phyloP scores from a whole-genome alignment of 2,113 vertebrate genomes.

The Anolis sagrei region DNA sequence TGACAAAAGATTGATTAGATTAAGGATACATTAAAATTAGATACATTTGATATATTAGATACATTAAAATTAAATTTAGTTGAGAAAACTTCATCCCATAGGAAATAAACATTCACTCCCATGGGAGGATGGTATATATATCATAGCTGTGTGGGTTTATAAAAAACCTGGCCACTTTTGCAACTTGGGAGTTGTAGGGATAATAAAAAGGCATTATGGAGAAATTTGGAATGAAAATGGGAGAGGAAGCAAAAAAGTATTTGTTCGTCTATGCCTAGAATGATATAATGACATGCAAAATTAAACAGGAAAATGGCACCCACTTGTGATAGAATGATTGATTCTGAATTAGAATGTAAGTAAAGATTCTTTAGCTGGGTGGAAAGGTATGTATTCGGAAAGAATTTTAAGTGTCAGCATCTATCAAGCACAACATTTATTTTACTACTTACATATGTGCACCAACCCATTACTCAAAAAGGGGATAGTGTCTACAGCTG shows the following conservation, averaged over 20 bases:
- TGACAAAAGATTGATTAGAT: too few species aligned
- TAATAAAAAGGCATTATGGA: background rate
- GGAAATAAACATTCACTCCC: background rate
- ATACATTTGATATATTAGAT: too few species aligned
- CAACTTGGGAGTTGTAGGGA: background rate
- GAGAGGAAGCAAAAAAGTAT: background rate
- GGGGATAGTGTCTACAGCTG: conserved; percentile 12
- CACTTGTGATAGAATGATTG: background rate
- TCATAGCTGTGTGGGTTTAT: background rate
- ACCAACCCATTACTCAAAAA: conserved; percentile 8
- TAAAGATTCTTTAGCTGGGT: conserved; percentile 11
- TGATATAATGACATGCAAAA: background rate
- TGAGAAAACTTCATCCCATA: background rate
- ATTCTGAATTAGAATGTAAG: background rate
- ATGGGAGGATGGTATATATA: background rate
- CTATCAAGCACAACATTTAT: conserved; percentile 3
- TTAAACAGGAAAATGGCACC: background rate
- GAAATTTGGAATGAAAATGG: background rate
- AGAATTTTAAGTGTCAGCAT: conserved; percentile 9
- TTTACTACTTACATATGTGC: conserved; percentile 4
- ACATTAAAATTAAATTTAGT: too few species aligned
- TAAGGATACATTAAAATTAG: too few species aligned
- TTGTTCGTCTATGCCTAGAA: background rate
- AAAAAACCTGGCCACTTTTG: background rate
- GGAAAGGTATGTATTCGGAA: background rate